Base-by-base conservation (phyloP, 2,888 invertebrate species). In the Galeruca laticollis region DNA sequence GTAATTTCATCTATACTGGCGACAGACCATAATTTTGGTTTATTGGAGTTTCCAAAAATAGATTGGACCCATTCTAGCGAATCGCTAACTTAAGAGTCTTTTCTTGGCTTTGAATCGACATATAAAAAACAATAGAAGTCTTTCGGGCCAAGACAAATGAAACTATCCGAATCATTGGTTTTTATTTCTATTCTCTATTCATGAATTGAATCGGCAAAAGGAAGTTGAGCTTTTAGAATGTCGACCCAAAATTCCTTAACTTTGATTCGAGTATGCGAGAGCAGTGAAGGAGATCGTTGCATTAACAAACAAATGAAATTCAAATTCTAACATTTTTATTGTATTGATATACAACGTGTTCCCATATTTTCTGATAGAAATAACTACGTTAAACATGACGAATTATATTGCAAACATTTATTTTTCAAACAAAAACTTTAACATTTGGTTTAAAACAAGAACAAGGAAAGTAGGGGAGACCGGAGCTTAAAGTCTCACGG, bases 131-230 rank as follows among this genome's bases (percentile, higher is more conserved):
- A 81, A 81, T 80, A 77, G 80, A 72, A 76, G 76, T 74, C 75
- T 72, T 74, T 74, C 72, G 77, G 56, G 31, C 78, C 77, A 77
- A 79, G 77, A 78, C 77, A 75, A 78, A 80, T 77, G 80, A 79
- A 82, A 80, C 78, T 81, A 82, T 83, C 78, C 84, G 78, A 83
- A 79, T 82, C 84, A 83, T 84, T 84, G 83, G 82, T 78, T 84
- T 84, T 84, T 83, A 84, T 83, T 83, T 80, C 81, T 80, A 81
- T 82, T 82, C 83, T 80, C 81, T 80, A 81, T 82, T 82, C 83
- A 82, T 81, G 83, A 82, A 83, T 82, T 80, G 81, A 80, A 83
- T 83, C 80, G 64, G 73, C 77, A 79, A 51, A 59, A 59, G 66
- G 74, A 73, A 77, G 76, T 69, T 72, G 75, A 76, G 56, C 76